phyloP scores from a whole-genome alignment of 2,888 invertebrate genomes.

The Drosophila kanekoi region DNA sequence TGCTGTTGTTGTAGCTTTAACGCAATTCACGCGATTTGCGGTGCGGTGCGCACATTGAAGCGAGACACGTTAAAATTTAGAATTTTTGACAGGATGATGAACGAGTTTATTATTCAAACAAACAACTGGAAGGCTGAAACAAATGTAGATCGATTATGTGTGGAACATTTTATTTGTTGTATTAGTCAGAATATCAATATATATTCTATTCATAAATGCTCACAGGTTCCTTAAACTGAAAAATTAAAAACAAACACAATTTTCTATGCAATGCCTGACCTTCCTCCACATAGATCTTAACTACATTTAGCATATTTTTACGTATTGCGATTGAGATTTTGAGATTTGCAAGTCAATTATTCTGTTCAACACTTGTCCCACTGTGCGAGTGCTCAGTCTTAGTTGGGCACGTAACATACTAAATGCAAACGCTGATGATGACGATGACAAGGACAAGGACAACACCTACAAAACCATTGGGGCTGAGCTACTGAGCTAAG shows the following conservation, averaged over 20 bases:
- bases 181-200: constrained; percentile 1
- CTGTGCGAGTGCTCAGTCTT: constrained; percentile 33
- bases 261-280: no score
- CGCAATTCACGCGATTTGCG: constrained; percentile 35
- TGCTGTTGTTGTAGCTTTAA: constrained; percentile 18
- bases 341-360: not conserved
- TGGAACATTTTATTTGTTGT: constrained; percentile 9
- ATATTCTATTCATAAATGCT: not conserved
- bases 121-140: not conserved
- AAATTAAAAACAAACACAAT: no score
- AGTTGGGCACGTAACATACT: constrained; percentile 57
- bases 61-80: not conserved
- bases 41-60: constrained; percentile 32
- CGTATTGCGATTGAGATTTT: no score
- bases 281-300: no score
- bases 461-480: constrained; percentile 59
- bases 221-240: not conserved
- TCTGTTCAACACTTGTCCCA: constrained; percentile 17
- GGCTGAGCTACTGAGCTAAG: constrained; percentile 33
- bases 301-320: no score
- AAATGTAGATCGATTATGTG: not conserved
- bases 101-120: constrained; percentile 6
- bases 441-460: constrained; percentile 39
- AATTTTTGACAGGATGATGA: constrained; percentile 22
- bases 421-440: constrained; percentile 38